A percentile compares a stretch with the other conserved stretches of the same genome.
Evolutionary conservation across 2,888 invertebrate species (phyloP).

Genomic region (Hypolimnas misippus): DNA sequence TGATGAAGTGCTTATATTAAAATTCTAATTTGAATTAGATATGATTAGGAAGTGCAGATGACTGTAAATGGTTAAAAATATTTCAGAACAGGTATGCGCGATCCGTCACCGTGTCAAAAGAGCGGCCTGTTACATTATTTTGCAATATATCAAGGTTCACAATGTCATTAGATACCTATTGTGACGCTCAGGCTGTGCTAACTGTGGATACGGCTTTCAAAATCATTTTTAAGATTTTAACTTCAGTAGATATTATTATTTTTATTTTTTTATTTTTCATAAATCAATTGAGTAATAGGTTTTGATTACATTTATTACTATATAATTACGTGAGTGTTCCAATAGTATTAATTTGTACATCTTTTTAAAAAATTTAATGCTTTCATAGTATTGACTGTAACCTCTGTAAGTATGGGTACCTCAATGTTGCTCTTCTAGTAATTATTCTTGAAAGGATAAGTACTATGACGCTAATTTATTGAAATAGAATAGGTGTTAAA

Average conservation of each 20-base stretch:
- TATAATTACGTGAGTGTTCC: no score
- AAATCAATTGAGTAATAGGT: no score
- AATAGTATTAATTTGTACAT: no score
- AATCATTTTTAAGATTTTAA: background rate
- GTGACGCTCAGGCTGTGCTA: conserved; percentile 30
- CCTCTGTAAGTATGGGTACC: no score
- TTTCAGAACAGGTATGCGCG: conserved; percentile 43
- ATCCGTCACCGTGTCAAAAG: conserved; percentile 44
- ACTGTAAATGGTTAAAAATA: conserved; percentile 41
- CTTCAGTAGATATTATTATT: background rate
- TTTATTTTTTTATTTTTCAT: background rate
- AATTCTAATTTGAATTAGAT: conserved; percentile 64
- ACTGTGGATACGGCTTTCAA: conserved; percentile 23
- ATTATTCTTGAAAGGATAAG: no score
- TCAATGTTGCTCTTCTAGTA: no score
- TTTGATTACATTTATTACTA: no score
- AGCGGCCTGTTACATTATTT: conserved; percentile 45
- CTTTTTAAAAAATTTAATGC: no score
- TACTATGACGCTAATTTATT: no score
- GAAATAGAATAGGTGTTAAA: no score
- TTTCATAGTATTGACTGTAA: no score
- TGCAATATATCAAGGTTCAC: conserved; percentile 44
- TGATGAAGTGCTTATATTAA: conserved; percentile 70
- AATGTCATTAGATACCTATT: conserved; percentile 32
- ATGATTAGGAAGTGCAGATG: conserved; percentile 52